Percentiles rank a stretch among this genome's conserved stretches.
Evolutionary conservation across 2,888 invertebrate species (phyloP).

Genomic region (Phasia obesa): DNA sequence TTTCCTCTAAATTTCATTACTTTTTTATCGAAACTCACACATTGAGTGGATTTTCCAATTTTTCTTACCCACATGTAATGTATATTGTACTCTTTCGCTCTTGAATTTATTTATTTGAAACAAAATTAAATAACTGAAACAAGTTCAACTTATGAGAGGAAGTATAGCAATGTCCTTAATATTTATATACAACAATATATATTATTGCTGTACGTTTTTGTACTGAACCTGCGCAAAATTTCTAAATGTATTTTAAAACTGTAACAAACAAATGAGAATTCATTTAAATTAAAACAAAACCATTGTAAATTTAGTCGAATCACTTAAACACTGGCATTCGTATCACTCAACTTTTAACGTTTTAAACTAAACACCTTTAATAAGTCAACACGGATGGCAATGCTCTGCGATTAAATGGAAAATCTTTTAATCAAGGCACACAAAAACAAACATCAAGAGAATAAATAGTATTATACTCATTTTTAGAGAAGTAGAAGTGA

Average conservation of each 20-base stretch:
- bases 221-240: too few relatives aligned
- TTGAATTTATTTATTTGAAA: not conserved
- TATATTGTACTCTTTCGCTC: slow-evolving; percentile 51
- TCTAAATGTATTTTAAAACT: too few relatives aligned
- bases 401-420: slow-evolving; percentile 47
- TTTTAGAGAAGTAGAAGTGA: not conserved
- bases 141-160: not conserved
- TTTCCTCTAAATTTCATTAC: slow-evolving; percentile 35
- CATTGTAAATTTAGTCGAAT: too few relatives aligned
- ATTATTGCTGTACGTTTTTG: too few relatives aligned
- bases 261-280: too few relatives aligned
- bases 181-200: too few relatives aligned
- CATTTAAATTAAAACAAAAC: too few relatives aligned
- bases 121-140: not conserved
- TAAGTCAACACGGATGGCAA: slow-evolving; percentile 59
- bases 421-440: slow-evolving; percentile 19
- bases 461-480: slow-evolving; percentile 19
- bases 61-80: not conserved
- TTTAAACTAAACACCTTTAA: slow-evolving; percentile 49
- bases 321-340: not conserved
- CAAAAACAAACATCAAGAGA: slow-evolving; percentile 25
- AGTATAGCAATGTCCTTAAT: too few relatives aligned
- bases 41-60: not conserved
- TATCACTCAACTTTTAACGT: not conserved
- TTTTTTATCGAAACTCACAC: not conserved